These are phyloP conservation scores for Trachelus tabidus DNA, from an alignment of 2,888 invertebrate genomes.

Conservation along the genomic window DNA sequence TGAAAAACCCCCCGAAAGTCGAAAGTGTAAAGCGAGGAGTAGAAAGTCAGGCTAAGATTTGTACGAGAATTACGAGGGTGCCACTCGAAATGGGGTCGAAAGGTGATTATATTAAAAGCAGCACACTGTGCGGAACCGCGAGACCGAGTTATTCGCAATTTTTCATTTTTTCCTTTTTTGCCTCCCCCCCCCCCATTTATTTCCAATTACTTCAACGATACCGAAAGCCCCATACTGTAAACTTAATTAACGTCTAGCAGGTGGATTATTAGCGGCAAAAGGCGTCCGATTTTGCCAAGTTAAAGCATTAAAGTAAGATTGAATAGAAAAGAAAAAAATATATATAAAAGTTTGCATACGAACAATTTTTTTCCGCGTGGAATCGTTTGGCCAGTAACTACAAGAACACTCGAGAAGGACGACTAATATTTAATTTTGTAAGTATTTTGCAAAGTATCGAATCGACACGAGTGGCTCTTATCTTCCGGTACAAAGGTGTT, in stretches of 20 bases:
- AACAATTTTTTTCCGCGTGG: not conserved
- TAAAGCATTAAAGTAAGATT: not conserved
- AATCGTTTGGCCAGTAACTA: not conserved
- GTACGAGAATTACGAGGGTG: not conserved
- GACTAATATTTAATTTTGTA: not conserved
- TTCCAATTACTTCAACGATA: not conserved
- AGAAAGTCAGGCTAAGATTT: not conserved
- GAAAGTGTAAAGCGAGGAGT: not conserved
- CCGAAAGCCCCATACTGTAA: not conserved
- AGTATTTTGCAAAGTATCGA: not conserved
- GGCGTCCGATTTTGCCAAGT: not conserved
- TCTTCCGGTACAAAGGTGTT: not conserved
- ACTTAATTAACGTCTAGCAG: not conserved
- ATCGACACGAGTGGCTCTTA: not conserved
- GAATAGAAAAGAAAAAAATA: not conserved
- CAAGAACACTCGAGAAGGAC: not conserved
- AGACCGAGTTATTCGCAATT: too few relatives aligned
- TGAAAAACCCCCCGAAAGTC: too few relatives aligned
- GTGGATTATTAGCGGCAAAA: not conserved
- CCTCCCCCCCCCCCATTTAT: too few relatives aligned
- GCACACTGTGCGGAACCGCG: not conserved
- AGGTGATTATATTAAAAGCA: not conserved
- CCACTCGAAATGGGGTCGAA: not conserved
- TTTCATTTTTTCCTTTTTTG: not conserved
- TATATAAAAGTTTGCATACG: not conserved